phyloP scores from a whole-genome alignment of 92 coral and sea anemone species.

The Diadumene lineata region DNA sequence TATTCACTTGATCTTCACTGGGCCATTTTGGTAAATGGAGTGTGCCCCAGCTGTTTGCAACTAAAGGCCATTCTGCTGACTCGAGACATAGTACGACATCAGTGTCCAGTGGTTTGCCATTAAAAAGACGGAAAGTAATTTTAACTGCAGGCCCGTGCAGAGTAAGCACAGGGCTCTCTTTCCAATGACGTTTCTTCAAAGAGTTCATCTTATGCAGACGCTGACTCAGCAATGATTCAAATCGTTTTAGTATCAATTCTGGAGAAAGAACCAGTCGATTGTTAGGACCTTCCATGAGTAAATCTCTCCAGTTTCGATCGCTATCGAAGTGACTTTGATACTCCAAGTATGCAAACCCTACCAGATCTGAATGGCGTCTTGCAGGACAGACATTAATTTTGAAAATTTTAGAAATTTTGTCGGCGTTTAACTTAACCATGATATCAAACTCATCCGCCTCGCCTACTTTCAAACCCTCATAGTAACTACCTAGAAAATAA shows the following conservation, averaged over 20 bases:
- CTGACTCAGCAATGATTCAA: neutral
- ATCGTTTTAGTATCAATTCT: neutral
- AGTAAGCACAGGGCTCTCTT: neutral
- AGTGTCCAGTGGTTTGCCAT: constrained; percentile 3
- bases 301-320: constrained; percentile 3
- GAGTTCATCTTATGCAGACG: constrained; percentile 6
- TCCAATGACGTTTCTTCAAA: neutral
- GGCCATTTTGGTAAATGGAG: constrained; percentile 13
- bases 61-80: constrained; percentile 24
- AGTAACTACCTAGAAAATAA: constrained; percentile 34
- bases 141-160: constrained; percentile 20
- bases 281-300: constrained; percentile 11
- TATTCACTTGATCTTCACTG: neutral
- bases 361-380: constrained; percentile 13
- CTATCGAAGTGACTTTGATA: constrained; percentile 15
- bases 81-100: constrained; percentile 28
- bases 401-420: neutral
- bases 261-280: constrained; percentile 16
- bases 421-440: constrained; percentile 35
- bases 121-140: neutral
- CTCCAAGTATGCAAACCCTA: constrained; percentile 21
- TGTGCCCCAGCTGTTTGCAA: constrained; percentile 28
- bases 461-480: constrained; percentile 47
- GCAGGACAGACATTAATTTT: constrained; percentile 6
- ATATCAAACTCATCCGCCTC: constrained; percentile 51